Evolutionary conservation across 1,140 invertebrate genomes (phyloP).

Genomic region (Polyergus mexicanus): DNA sequence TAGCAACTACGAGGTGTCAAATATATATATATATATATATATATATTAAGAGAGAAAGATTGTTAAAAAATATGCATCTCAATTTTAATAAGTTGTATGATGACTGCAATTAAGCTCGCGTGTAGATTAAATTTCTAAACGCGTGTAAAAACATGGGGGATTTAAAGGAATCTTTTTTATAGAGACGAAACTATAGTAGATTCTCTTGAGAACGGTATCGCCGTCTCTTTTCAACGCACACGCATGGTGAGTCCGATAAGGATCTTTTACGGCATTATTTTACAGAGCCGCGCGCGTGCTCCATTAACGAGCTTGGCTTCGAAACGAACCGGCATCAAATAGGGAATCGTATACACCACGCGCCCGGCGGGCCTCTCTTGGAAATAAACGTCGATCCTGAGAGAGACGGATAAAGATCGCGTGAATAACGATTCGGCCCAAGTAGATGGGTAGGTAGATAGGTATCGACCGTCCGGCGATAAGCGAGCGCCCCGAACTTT

Average conservation of each 20-base stretch:
- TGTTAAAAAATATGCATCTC: not conserved
- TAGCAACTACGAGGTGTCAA: not conserved
- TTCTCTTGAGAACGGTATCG: not conserved
- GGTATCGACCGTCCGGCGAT: not conserved
- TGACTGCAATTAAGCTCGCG: not conserved
- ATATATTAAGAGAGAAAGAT: not conserved
- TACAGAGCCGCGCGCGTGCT: not conserved
- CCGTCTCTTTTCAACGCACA: slow-evolving; percentile 35
- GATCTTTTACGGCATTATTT: slow-evolving; percentile 53
- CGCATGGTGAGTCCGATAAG: slow-evolving; percentile 30
- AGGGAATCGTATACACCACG: slow-evolving; percentile 57
- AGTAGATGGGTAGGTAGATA: not conserved
- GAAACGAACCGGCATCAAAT: not conserved
- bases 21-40: not conserved
- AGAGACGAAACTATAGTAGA: not conserved
- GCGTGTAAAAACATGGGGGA: not conserved
- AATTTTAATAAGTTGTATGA: not conserved
- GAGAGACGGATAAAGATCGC: slow-evolving; percentile 64
- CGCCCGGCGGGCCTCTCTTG: slow-evolving; percentile 31
- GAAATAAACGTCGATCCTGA: slow-evolving; percentile 70
- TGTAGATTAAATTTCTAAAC: slow-evolving; percentile 4
- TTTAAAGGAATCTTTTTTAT: slow-evolving; percentile 2
- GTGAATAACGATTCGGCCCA: slow-evolving; percentile 64
- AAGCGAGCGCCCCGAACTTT: slow-evolving; percentile 28
- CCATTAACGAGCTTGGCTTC: slow-evolving; percentile 11